These are phyloP conservation scores for Lapara coniferarum DNA, from an alignment of 2,888 invertebrate genomes.

Conservation along the genomic window DNA sequence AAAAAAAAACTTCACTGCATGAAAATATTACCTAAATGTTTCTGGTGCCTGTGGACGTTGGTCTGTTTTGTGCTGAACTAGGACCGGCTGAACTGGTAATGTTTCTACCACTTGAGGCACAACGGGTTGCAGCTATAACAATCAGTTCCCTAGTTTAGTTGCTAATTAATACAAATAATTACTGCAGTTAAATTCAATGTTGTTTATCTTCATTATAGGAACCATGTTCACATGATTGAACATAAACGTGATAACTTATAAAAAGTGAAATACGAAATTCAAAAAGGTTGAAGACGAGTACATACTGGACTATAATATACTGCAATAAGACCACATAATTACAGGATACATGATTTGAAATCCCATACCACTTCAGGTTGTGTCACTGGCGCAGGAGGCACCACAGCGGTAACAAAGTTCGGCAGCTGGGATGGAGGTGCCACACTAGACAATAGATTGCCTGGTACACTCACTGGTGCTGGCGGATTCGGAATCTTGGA, in stretches of 20 bases:
- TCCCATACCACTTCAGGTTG: slow-evolving; percentile 22
- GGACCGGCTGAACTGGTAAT: slow-evolving; percentile 52
- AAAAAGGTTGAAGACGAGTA: too few relatives aligned
- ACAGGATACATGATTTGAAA: background rate
- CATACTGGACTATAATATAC: too few relatives aligned
- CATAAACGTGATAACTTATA: too few relatives aligned
- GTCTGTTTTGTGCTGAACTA: slow-evolving; percentile 51
- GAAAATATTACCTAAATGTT: slow-evolving; percentile 60
- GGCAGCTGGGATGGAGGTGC: slow-evolving; percentile 87
- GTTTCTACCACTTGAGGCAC: slow-evolving; percentile 26
- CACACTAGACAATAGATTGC: slow-evolving; percentile 87
- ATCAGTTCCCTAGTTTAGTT: too few relatives aligned
- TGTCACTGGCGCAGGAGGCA: slow-evolving; percentile 36
- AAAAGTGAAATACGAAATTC: too few relatives aligned
- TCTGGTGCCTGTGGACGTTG: slow-evolving; percentile 51
- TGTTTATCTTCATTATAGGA: too few relatives aligned
- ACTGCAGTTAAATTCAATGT: too few relatives aligned
- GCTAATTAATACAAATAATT: too few relatives aligned
- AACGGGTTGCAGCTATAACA: background rate
- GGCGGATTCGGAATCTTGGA: slow-evolving; percentile 73
- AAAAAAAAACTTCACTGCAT: background rate
- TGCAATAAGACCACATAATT: too few relatives aligned
- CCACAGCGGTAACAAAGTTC: slow-evolving; percentile 82
- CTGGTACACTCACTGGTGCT: slow-evolving; percentile 70
- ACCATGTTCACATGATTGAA: too few relatives aligned